Conservation (phyloP, 2,888 invertebrate genomes). For the Drosophila cognata region DNA sequence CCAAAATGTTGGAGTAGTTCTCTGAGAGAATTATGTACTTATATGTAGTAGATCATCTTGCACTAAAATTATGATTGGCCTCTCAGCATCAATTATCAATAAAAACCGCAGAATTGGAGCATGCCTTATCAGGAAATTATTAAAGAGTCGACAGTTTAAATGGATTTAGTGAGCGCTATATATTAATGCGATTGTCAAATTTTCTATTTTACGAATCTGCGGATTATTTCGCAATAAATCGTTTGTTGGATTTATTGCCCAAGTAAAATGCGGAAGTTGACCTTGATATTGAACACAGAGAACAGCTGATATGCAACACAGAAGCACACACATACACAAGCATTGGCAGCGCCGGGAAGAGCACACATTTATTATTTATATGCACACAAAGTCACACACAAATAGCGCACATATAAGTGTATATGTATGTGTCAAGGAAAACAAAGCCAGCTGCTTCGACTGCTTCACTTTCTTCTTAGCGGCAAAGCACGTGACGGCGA, state of each 20-base stretch:
- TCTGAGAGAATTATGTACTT: neutral
- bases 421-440: slow-evolving; percentile 45
- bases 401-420: slow-evolving; percentile 20
- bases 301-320: slow-evolving; percentile 68
- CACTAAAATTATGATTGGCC: neutral
- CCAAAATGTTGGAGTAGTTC: neutral
- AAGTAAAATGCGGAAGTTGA: slow-evolving; percentile 36
- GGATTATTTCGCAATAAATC: slow-evolving; percentile 2
- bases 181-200: neutral
- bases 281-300: slow-evolving; percentile 75
- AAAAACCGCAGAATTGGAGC: neutral
- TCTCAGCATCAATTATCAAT: neutral
- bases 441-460: slow-evolving; percentile 67
- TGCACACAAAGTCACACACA: slow-evolving; percentile 32
- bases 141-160: neutral
- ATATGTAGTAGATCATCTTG: neutral
- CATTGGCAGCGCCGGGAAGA: slow-evolving; percentile 44
- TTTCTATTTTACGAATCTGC: slow-evolving; percentile 8
- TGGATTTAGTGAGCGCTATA: neutral
- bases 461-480: slow-evolving; percentile 57
- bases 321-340: slow-evolving; percentile 35
- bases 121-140: neutral
- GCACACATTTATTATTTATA: slow-evolving; percentile 75
- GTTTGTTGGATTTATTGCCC: neutral
- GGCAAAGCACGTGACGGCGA: slow-evolving; percentile 54